phyloP scores from a whole-genome alignment of 1,140 invertebrate species.

The Zaprionus ghesquierei region DNA sequence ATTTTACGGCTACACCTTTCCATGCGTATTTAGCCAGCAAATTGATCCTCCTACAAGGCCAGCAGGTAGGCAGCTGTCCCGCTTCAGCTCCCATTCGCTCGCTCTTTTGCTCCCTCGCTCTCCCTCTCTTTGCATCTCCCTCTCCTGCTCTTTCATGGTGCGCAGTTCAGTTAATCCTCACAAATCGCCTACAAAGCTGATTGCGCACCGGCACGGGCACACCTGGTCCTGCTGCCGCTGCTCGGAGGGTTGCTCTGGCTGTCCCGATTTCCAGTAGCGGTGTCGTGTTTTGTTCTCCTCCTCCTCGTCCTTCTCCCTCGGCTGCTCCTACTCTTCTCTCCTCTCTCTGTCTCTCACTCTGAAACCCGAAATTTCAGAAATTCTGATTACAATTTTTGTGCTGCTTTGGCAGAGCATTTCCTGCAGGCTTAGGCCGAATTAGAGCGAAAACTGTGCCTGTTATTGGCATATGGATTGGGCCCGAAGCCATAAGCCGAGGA shows the following conservation, averaged over 20 bases:
- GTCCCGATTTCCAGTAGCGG: slow-evolving; percentile 29
- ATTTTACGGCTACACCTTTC: slow-evolving; percentile 79
- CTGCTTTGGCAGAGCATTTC: slow-evolving; percentile 45
- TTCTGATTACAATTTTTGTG: slow-evolving; percentile 31
- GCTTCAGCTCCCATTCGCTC: neutral
- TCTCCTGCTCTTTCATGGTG: slow-evolving; percentile 31
- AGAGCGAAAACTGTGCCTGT: slow-evolving; percentile 43
- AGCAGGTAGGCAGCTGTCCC: slow-evolving; percentile 64
- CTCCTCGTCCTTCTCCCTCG: neutral
- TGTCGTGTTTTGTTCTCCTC: slow-evolving; percentile 44
- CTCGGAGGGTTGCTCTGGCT: slow-evolving; percentile 51
- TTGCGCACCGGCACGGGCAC: slow-evolving; percentile 74
- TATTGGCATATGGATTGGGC: slow-evolving; percentile 23
- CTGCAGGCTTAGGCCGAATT: slow-evolving; percentile 69
- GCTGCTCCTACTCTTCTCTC: neutral
- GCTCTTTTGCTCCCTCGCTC: neutral
- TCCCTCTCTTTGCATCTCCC: neutral
- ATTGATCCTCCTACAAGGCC: slow-evolving; percentile 70
- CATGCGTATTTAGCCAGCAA: slow-evolving; percentile 75
- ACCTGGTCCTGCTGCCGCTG: slow-evolving; percentile 35
- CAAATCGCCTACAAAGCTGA: slow-evolving; percentile 81
- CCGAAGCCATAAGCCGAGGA: slow-evolving; percentile 37
- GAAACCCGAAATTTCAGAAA: slow-evolving; percentile 17
- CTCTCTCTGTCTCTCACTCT: too few species aligned
- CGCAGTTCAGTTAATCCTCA: slow-evolving; percentile 74